Percentiles rank a stretch among this genome's conserved stretches.
Evolutionary conservation across 2,113 vertebrate species (phyloP).

Genomic region (Recurvirostra avosetta): DNA sequence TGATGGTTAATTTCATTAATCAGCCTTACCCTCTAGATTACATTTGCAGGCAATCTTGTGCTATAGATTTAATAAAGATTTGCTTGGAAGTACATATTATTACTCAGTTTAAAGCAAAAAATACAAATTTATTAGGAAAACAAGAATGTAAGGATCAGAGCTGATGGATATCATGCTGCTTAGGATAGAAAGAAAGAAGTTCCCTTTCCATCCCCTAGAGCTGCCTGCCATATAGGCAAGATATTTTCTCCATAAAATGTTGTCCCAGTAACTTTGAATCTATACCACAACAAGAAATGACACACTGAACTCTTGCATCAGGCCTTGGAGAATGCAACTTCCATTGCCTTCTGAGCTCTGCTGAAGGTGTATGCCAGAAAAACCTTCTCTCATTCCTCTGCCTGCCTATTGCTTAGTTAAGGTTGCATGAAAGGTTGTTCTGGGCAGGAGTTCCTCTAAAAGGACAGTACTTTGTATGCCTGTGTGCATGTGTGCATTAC

Average conservation of each 20-base stretch:
- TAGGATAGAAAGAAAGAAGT: background rate
- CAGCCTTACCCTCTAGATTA: background rate
- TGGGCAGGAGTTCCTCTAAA: background rate
- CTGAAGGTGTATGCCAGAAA: background rate
- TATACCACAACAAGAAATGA: background rate
- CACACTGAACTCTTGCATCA: background rate
- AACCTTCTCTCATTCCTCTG: background rate
- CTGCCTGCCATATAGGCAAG: background rate
- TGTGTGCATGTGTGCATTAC: background rate
- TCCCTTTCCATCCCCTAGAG: background rate
- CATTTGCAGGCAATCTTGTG: background rate
- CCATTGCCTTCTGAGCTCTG: background rate
- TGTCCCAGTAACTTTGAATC: background rate
- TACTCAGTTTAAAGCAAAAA: background rate
- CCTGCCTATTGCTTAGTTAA: background rate
- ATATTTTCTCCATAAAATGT: background rate
- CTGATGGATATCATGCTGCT: background rate
- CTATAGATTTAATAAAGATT: background rate
- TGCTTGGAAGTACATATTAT: background rate
- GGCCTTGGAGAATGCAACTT: background rate
- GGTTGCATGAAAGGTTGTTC: background rate
- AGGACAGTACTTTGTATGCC: background rate
- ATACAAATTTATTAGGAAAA: background rate
- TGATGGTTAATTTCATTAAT: background rate
- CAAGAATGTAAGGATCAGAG: background rate